Conservation (phyloP, 2,113 vertebrate species). For the Agelaius tricolor region DNA sequence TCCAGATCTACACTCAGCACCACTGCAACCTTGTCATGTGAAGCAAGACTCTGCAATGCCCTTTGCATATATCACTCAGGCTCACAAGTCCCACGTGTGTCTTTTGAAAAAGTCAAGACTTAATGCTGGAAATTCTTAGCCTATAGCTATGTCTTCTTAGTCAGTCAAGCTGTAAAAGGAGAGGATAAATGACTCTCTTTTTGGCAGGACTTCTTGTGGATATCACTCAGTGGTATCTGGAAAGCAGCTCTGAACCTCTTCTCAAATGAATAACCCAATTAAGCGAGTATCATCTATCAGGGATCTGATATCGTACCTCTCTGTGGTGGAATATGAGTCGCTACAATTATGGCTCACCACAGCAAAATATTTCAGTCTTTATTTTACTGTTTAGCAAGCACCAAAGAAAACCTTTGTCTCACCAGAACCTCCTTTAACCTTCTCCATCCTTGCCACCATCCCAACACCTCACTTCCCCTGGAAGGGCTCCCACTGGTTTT, state of each 20-base stretch:
- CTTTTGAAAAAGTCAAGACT: neutral
- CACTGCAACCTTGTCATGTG: neutral
- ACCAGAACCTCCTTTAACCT: neutral
- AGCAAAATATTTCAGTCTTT: slow-evolving; percentile 1
- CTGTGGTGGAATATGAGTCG: neutral
- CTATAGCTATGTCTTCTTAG: neutral
- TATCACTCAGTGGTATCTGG: neutral
- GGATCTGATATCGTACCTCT: neutral
- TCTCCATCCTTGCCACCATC: accelerated
- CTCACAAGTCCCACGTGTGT: neutral
- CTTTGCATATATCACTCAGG: neutral
- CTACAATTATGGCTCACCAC: neutral
- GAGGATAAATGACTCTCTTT: neutral
- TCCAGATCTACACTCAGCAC: neutral
- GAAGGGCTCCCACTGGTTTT: neutral
- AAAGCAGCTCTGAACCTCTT: neutral
- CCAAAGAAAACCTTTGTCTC: neutral
- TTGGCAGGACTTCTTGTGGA: neutral
- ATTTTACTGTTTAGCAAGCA: neutral
- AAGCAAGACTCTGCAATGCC: neutral
- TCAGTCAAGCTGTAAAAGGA: neutral
- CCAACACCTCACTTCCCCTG: neutral
- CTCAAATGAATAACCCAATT: neutral
- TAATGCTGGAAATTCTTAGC: neutral
- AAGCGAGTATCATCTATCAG: neutral